Base-by-base conservation (phyloP, 2,113 vertebrate genomes). In the Oreochromis spilurus region DNA sequence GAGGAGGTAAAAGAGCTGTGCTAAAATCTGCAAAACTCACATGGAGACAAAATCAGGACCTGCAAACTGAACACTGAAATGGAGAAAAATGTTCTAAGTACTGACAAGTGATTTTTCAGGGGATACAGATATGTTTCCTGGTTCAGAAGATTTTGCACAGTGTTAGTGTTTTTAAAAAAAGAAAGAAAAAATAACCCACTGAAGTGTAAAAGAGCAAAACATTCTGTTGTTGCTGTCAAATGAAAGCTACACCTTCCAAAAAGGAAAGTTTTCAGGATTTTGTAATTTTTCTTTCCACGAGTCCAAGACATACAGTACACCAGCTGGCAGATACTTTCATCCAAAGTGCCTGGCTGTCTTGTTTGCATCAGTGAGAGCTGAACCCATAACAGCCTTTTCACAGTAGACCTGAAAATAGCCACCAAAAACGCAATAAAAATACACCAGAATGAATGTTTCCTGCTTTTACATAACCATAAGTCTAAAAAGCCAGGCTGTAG, bases 251-350 rank as follows among this genome's bases (percentile, higher is more conserved):
- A 53, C 43, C 40, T 83, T 65, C 77, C 40, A 80, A 78, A 82
- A 52, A 65, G 48, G 52, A 48, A 90, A 89, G 70, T 91, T 86
- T 83, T 78, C 85, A 86, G 54, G 79, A 79, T 87, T 80, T 89
- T 43, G 36, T 67, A 67, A 55, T 67, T 89, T 72, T 80, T 53
- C 82, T 83, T 91, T 88, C 53, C 40, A 77, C 50, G 53, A 87
- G 87, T 83, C 43, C 83, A 83, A 89, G 62, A 85, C 79, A 34
- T 70, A 53, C 75, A 83, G 81, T 26, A 36, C 89, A 81, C 83
- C 88, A 87, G 70, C 88, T 91, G 88, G 84, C 85, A 84, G 67
- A 40, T 9, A 26, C 88, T 91, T 91, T 92, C 80, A 93, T 92
- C 78, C 78, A 80, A 58, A 85, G 62, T 84, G 80, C 65, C 86